Conservation (phyloP, 2,113 vertebrate species). For the Platysternon megacephalum region DNA sequence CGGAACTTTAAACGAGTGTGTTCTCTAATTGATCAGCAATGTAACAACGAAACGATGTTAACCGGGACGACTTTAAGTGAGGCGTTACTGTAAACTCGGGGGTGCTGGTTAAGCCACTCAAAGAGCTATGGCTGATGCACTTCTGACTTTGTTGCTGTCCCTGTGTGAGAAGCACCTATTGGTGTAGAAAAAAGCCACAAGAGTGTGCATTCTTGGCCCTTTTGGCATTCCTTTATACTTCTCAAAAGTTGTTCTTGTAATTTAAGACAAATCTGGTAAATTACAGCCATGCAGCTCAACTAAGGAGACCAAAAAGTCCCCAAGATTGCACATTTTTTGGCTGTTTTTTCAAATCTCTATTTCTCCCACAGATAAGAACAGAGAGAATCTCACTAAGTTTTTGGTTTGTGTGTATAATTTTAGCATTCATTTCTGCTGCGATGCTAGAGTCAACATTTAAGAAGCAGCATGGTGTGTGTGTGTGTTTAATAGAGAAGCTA, state of each 20-base stretch:
- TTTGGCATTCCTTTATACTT: background rate
- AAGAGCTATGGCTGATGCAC: background rate
- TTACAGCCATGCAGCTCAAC: background rate
- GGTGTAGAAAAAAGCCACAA: background rate
- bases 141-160: background rate
- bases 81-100: background rate
- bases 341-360: background rate
- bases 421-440: background rate
- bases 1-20: too few species aligned
- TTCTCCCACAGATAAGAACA: fast-evolving
- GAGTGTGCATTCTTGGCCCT: background rate
- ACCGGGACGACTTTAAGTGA: too few species aligned
- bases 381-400: background rate
- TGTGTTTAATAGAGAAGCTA: background rate
- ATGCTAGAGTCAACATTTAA: background rate
- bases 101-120: background rate
- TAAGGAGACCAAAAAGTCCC: background rate
- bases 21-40: too few species aligned
- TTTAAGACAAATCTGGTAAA: background rate
- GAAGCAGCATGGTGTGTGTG: background rate
- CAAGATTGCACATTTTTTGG: background rate
- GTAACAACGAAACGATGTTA: too few species aligned
- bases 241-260: background rate
- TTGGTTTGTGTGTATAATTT: background rate
- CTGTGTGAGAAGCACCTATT: background rate